Percentiles rank a stretch among this genome's conserved stretches.
Evolutionary conservation across 2,113 vertebrate genomes (phyloP).

Genomic region (Porphyrio hochstetteri): DNA sequence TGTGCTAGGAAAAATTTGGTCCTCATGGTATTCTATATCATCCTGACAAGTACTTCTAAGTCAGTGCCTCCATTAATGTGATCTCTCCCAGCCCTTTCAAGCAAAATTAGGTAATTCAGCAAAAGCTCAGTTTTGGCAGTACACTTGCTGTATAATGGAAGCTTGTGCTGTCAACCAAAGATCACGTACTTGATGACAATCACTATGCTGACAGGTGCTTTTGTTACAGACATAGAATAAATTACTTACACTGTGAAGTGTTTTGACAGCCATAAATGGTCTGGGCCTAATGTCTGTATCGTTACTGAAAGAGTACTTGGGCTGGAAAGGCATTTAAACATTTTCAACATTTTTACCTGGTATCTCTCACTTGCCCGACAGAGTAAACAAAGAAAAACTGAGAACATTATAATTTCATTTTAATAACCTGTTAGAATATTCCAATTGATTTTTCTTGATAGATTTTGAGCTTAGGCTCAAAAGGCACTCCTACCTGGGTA

Average conservation of each 20-base stretch:
- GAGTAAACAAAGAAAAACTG: not conserved
- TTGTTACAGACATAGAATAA: conserved; percentile 18
- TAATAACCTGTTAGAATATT: not conserved
- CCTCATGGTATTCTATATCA: not conserved
- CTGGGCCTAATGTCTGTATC: not conserved
- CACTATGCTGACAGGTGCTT: not conserved
- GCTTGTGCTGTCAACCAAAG: not conserved
- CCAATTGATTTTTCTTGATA: not conserved
- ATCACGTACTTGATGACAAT: not conserved
- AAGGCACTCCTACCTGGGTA: not conserved
- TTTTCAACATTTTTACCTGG: not conserved
- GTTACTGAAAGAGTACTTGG: not conserved
- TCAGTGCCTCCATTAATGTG: not conserved
- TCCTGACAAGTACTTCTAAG: not conserved
- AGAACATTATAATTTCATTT: not conserved
- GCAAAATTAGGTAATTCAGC: conserved; percentile 1
- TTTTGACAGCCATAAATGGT: not conserved
- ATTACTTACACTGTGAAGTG: not conserved
- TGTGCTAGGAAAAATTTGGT: not conserved
- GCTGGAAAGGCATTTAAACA: not conserved
- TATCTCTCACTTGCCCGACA: not conserved
- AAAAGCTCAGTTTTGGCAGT: not conserved
- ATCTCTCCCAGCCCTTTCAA: not conserved
- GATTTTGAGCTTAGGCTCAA: not conserved
- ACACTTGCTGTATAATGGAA: not conserved